Percentiles rank a stretch among this genome's conserved stretches.
Conservation (phyloP, 2,888 invertebrate genomes). For the Metallyticus violacea region DNA sequence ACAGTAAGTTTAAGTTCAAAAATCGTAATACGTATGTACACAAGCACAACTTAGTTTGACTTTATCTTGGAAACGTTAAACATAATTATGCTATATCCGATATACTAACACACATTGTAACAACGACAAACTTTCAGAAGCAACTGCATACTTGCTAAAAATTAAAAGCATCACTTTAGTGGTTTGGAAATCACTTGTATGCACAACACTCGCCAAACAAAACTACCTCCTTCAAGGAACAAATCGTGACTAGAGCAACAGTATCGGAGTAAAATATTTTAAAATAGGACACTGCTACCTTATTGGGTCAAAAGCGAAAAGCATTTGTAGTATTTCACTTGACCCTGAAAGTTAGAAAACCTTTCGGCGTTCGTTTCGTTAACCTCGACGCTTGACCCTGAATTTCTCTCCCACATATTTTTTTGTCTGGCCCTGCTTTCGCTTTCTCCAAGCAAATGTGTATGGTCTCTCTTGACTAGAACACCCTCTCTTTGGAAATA, state of each 20-base stretch:
- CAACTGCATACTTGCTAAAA: too few relatives aligned
- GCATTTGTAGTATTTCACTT: background rate
- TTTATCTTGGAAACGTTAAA: too few relatives aligned
- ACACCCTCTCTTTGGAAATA: background rate
- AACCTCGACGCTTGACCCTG: background rate
- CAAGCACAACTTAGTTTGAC: too few relatives aligned
- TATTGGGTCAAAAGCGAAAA: background rate
- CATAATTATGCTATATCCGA: too few relatives aligned
- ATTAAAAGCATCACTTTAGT: too few relatives aligned
- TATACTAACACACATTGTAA: too few relatives aligned
- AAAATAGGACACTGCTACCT: background rate
- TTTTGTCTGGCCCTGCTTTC: background rate
- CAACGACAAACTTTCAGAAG: too few relatives aligned
- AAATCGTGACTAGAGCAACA: background rate
- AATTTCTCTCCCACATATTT: background rate
- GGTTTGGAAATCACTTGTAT: too few relatives aligned
- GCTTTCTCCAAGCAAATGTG: background rate
- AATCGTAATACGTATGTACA: too few relatives aligned
- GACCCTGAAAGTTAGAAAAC: background rate
- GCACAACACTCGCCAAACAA: background rate
- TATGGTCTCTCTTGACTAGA: background rate
- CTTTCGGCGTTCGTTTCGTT: background rate
- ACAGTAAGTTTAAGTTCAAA: too few relatives aligned
- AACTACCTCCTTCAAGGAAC: background rate
- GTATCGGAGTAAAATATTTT: background rate